phyloP scores from a whole-genome alignment of 2,888 invertebrate genomes.

The Cactoblastis cactorum region DNA sequence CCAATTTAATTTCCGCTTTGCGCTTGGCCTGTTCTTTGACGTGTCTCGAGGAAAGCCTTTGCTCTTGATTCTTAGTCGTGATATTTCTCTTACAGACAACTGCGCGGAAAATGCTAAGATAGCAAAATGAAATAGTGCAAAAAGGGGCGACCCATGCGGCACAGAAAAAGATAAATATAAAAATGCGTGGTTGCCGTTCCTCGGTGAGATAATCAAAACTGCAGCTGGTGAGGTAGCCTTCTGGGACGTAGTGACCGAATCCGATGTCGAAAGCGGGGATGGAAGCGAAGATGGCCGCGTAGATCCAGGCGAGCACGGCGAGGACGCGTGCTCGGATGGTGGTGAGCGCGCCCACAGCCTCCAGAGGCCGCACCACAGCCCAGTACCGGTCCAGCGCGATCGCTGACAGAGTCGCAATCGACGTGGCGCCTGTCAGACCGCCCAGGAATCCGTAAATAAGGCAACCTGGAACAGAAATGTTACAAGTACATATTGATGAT shows the following conservation, averaged over 20 bases:
- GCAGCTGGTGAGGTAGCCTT: conserved; percentile 90
- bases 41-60: conserved; percentile 75
- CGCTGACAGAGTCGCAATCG: conserved; percentile 88
- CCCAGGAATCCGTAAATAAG: conserved; percentile 89
- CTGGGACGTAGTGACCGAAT: conserved; percentile 88
- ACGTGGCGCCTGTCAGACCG: conserved; percentile 88
- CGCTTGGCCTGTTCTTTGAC: conserved; percentile 81
- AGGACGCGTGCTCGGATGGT: conserved; percentile 80
- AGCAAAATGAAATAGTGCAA: conserved; percentile 84
- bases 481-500: no score
- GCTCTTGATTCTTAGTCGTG: conserved; percentile 63
- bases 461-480: conserved; percentile 79
- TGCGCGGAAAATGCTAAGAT: conserved; percentile 83
- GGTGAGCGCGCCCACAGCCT: conserved; percentile 82
- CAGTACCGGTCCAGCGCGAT: conserved; percentile 90
- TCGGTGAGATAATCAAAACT: conserved; percentile 90
- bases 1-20: conserved; percentile 85
- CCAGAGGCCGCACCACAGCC: conserved; percentile 89
- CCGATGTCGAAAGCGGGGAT: conserved; percentile 86
- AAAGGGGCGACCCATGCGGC: conserved; percentile 89
- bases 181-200: conserved; percentile 79
- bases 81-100: conserved; percentile 77
- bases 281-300: conserved; percentile 83
- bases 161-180: conserved; percentile 86
- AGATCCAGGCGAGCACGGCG: conserved; percentile 85